A percentile compares a stretch with the other conserved stretches of the same genome.
These are phyloP conservation scores for rat (Rattus norvegicus) DNA, from an alignment of 2,113 vertebrate genomes.

Conservation along the genomic window GRCr8 NC_086034.1:31006001-31006500, in stretches of 20 bases:
- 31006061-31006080: neutral
- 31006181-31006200: neutral
- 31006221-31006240: neutral
- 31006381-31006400: neutral
- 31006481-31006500: no score
- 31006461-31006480: no score
- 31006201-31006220: neutral
- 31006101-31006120: neutral
- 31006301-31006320: constrained; percentile 7
- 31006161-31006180: neutral
- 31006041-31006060: neutral
- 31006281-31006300: neutral
- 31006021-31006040: neutral
- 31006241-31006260: neutral
- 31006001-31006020: neutral
- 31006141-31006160: neutral
- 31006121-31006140: neutral
- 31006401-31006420: no score
- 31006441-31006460: no score
- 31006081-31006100: neutral
- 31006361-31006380: neutral
- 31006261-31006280: neutral
- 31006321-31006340: neutral
- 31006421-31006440: no score
- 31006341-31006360: neutral